Conservation (phyloP, 2,888 invertebrate genomes). For the Ectemnius lituratus region DNA sequence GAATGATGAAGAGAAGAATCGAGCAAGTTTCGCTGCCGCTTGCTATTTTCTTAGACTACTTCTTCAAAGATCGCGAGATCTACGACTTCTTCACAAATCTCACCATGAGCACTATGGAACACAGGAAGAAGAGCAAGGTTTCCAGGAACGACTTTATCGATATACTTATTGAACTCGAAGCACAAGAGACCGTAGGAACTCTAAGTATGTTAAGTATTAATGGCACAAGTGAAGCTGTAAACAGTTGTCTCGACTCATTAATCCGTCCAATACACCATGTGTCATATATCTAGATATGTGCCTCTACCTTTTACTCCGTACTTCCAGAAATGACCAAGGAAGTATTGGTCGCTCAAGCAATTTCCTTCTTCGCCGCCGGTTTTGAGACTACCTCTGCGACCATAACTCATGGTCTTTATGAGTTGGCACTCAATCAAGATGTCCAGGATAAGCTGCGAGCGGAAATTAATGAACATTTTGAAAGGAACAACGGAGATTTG, state of each 20-base stretch:
- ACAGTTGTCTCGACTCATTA: too few species aligned
- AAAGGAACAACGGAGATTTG: conserved; percentile 67
- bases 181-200: conserved; percentile 27
- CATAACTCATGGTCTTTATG: conserved; percentile 62
- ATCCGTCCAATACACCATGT: too few species aligned
- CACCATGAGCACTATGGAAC: conserved; percentile 70
- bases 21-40: conserved; percentile 52
- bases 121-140: conserved; percentile 73
- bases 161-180: conserved; percentile 71
- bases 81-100: conserved; percentile 69
- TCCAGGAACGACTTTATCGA: conserved; percentile 78
- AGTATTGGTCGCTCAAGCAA: conserved; percentile 61
- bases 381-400: conserved; percentile 66
- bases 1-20: conserved; percentile 19
- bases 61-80: conserved; percentile 53
- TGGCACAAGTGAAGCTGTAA: too few species aligned
- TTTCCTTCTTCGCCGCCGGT: conserved; percentile 66
- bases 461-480: conserved; percentile 54
- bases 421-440: conserved; percentile 58
- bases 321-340: conserved; percentile 59
- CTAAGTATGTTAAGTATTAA: too few species aligned
- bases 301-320: not conserved
- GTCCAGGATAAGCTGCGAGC: conserved; percentile 60
- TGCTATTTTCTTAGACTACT: conserved; percentile 53
- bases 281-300: too few species aligned